phyloP scores from a whole-genome alignment of 2,888 invertebrate genomes.

The Microplitis manilae region DNA sequence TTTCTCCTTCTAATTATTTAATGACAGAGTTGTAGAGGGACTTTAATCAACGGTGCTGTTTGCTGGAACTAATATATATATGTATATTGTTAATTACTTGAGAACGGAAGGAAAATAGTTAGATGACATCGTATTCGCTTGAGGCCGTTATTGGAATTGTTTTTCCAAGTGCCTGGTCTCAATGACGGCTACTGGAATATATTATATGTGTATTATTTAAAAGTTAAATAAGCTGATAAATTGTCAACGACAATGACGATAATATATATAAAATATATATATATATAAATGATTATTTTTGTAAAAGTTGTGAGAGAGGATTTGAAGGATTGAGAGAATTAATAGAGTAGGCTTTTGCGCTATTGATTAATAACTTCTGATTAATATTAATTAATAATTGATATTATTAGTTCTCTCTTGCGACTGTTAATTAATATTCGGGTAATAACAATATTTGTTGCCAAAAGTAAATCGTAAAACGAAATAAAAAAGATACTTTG shows the following conservation, averaged over 20 bases:
- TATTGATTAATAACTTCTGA: no score
- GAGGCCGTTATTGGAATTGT: slow-evolving; percentile 22
- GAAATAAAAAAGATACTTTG: slow-evolving; percentile 28
- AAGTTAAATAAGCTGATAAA: slow-evolving; percentile 15
- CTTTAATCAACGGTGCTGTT: no score
- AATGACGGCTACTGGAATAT: slow-evolving; percentile 1
- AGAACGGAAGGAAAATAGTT: not conserved
- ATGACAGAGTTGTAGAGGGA: no score
- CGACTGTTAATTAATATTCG: slow-evolving; percentile 3
- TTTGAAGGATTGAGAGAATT: not conserved
- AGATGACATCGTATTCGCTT: not conserved
- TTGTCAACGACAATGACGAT: slow-evolving; percentile 36
- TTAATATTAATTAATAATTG: no score
- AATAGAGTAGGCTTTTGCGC: not conserved
- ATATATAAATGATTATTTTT: slow-evolving; percentile 37
- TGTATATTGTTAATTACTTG: not conserved
- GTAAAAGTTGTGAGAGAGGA: slow-evolving; percentile 20
- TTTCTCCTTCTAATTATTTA: no score
- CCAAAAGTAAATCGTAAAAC: slow-evolving; percentile 11
- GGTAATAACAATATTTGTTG: slow-evolving; percentile 15
- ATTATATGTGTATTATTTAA: not conserved
- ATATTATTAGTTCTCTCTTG: not conserved
- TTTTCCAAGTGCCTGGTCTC: slow-evolving; percentile 19
- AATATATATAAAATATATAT: not conserved
- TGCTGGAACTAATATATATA: no score